Conservation (phyloP, 2,113 vertebrate genomes). For the Passer montanus region DNA sequence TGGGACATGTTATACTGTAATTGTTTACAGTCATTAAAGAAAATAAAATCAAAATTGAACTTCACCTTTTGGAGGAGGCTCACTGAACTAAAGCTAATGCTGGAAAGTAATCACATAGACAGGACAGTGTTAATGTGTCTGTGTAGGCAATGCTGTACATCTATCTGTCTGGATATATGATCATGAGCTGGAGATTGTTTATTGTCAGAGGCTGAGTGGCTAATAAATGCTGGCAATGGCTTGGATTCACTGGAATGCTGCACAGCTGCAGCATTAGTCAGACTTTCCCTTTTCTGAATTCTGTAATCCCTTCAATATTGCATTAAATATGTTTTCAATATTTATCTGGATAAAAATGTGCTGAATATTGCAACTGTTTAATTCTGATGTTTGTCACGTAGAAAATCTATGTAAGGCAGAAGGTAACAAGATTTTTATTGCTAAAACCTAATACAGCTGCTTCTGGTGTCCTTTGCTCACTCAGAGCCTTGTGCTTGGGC, state of each 20-base stretch:
- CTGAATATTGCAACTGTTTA: conserved; percentile 77
- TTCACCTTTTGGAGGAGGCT: not conserved
- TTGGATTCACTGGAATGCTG: conserved; percentile 63
- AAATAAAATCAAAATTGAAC: not conserved
- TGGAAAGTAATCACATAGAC: not conserved
- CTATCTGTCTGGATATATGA: conserved; percentile 41
- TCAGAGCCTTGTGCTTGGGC: not conserved
- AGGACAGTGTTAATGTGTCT: conserved; percentile 17
- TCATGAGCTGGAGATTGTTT: conserved; percentile 62
- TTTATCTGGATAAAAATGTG: conserved; percentile 79
- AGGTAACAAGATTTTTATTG: conserved; percentile 51
- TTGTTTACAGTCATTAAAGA: not conserved
- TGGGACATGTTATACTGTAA: not conserved
- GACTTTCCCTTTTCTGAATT: conserved; percentile 78
- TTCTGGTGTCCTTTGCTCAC: not conserved
- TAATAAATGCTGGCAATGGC: conserved; percentile 73
- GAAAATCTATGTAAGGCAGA: conserved; percentile 63
- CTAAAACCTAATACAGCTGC: not conserved
- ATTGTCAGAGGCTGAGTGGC: conserved; percentile 70
- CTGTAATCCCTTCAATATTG: conserved; percentile 79
- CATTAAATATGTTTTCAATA: conserved; percentile 83
- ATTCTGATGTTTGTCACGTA: conserved; percentile 68
- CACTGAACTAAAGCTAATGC: not conserved
- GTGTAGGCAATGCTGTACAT: conserved; percentile 11
- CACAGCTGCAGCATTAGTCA: conserved; percentile 76